Evolutionary conservation across 1,140 invertebrate genomes (phyloP).

Genomic region (Potamilus streckersoni): DNA sequence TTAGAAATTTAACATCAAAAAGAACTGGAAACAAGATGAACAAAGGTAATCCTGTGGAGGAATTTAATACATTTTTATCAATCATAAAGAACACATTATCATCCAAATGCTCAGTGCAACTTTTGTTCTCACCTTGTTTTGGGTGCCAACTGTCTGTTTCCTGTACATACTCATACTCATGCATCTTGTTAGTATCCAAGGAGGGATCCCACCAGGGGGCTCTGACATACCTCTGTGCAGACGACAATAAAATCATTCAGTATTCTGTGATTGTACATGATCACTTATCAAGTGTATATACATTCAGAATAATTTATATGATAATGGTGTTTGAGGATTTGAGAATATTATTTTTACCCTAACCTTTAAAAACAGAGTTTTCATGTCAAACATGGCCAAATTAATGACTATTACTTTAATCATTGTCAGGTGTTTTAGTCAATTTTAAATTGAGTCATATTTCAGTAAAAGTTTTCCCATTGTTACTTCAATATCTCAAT

Average conservation of each 20-base stretch:
- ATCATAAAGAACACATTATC: too few relatives aligned
- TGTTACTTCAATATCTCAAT: neutral
- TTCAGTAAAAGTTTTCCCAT: neutral
- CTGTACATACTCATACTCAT: slow-evolving; percentile 24
- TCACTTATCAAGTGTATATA: neutral
- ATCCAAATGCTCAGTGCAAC: too few relatives aligned
- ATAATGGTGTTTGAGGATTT: neutral
- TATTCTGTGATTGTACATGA: neutral
- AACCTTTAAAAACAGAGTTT: neutral
- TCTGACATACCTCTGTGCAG: slow-evolving; percentile 26
- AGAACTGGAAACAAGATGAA: too few relatives aligned
- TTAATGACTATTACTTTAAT: neutral
- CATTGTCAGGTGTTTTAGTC: neutral
- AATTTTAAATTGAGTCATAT: neutral
- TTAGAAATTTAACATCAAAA: too few relatives aligned
- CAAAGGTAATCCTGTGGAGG: too few relatives aligned
- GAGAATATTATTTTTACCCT: neutral
- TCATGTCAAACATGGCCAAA: neutral
- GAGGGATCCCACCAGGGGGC: slow-evolving; percentile 34
- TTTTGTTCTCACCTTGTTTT: too few relatives aligned
- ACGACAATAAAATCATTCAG: neutral
- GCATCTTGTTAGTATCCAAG: neutral
- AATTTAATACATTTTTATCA: too few relatives aligned
- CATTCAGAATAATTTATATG: neutral
- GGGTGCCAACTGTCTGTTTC: slow-evolving; percentile 24